Base-by-base conservation (phyloP, 1,140 invertebrate genomes). In the Callitettix versicolor region DNA sequence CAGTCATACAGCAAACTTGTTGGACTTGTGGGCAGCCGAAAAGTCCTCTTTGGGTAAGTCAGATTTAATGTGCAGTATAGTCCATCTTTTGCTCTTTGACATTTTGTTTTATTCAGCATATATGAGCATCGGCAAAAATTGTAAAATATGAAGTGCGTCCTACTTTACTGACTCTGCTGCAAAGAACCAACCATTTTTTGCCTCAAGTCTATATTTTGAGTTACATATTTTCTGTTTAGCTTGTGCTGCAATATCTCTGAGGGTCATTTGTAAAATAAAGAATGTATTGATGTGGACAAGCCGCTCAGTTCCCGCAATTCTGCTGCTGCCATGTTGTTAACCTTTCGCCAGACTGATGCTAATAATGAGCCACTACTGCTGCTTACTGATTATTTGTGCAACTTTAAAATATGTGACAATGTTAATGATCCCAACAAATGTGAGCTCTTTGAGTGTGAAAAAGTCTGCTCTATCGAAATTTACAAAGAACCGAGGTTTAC, bases 1-100 rank as follows among this genome's bases (percentile, higher is more conserved):
- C 26, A 63, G 61, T 38, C 55, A 53, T 26, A 63, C 62, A n/a
- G 42, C 55, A 7, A 53, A 56, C 6, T 18, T 61, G 3, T 47
- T 64, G 20, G 55, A 62, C 24, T 38, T 56, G 11, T 60, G 53
- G 50, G 30, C 60, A 34, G 42, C 40, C 14, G 21, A 40, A 11
- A 38, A 56, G 24, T 40, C 47, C 14, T 53, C 36, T 18, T 26
- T 60, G 5, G 56, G 58, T 60, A 58, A 59, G 34, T 41, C 9
- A 24, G 11, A 20, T 26, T 6, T 30, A 18, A 3, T 9, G 6
- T 5, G 9, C 26, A 26, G 22, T 6, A 48, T 1, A n/a, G 4
- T 6, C 3, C 3, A 33, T 48, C 14, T 48, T 48, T 2, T n/a
- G 22, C 30, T 26, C 6, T 18, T 22, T 9, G 6, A 3, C 3